A percentile compares a stretch with the other conserved stretches of the same genome.
These are phyloP conservation scores for Octopus bimaculoides DNA, from an alignment of 1,140 invertebrate genomes.

Conservation along the genomic window DNA sequence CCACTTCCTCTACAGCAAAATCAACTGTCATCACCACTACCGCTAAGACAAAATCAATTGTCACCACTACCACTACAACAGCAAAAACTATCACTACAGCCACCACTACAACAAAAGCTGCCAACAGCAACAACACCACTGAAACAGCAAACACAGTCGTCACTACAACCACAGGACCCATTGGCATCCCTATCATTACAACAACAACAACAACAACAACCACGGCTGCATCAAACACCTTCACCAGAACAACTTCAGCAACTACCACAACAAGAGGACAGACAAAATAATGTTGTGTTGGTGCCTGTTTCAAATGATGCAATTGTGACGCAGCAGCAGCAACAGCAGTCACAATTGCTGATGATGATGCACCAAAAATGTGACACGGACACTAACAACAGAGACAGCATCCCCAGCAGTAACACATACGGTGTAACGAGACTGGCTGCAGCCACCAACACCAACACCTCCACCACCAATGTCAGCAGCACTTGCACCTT, in stretches of 20 bases:
- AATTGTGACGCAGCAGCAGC: neutral
- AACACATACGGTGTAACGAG: neutral
- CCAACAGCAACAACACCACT: neutral
- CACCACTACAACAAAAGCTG: neutral
- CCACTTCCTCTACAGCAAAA: neutral
- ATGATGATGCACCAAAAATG: no score
- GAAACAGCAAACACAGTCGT: neutral
- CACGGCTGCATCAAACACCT: neutral
- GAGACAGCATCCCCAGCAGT: neutral
- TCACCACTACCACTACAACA: neutral
- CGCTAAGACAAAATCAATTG: neutral
- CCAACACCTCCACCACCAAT: neutral
- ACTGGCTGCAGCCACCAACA: neutral
- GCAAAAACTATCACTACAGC: neutral
- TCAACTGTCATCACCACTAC: neutral
- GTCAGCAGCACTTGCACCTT: neutral
- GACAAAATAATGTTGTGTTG: neutral
- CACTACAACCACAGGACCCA: neutral
- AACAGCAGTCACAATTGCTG: neutral
- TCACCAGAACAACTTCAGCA: neutral
- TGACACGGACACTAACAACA: neutral
- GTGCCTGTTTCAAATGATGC: neutral
- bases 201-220: neutral
- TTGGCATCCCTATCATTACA: neutral
- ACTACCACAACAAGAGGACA: neutral